phyloP scores from a whole-genome alignment of 2,113 vertebrate genomes.

The Naja naja region DNA sequence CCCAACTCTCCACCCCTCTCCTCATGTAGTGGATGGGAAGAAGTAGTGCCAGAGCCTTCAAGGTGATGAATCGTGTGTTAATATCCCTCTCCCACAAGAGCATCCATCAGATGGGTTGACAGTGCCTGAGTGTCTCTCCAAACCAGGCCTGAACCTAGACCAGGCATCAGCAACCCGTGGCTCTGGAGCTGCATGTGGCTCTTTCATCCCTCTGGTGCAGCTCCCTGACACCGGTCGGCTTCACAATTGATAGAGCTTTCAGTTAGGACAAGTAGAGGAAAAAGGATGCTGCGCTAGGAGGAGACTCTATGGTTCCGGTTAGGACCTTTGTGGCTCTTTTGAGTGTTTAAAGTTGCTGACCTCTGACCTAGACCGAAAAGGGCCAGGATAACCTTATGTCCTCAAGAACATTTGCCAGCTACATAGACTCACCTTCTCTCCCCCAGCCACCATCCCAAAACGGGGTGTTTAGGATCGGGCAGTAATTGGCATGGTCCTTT shows the following conservation, averaged over 20 bases:
- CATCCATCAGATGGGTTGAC: not conserved
- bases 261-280: too few relatives aligned
- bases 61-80: not conserved
- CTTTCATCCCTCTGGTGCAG: too few relatives aligned
- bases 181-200: too few relatives aligned
- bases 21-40: slow-evolving; percentile 31
- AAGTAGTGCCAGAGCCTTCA: slow-evolving; percentile 4
- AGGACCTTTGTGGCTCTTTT: too few relatives aligned
- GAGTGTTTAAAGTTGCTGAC: too few relatives aligned
- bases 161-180: too few relatives aligned
- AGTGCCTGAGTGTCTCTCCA: not conserved
- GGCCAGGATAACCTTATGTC: not conserved
- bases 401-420: not conserved
- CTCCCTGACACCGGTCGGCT: too few relatives aligned
- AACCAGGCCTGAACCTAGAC: not conserved
- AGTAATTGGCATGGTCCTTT: not conserved
- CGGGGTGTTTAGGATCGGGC: not conserved
- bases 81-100: not conserved
- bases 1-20: slow-evolving; percentile 34
- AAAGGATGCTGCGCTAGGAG: too few relatives aligned
- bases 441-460: not conserved
- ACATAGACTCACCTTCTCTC: not conserved
- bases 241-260: too few relatives aligned
- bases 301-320: too few relatives aligned
- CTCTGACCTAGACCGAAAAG: not conserved